Evolutionary conservation across 2,113 vertebrate species (phyloP).

Genomic region (Toxostoma redivivum): DNA sequence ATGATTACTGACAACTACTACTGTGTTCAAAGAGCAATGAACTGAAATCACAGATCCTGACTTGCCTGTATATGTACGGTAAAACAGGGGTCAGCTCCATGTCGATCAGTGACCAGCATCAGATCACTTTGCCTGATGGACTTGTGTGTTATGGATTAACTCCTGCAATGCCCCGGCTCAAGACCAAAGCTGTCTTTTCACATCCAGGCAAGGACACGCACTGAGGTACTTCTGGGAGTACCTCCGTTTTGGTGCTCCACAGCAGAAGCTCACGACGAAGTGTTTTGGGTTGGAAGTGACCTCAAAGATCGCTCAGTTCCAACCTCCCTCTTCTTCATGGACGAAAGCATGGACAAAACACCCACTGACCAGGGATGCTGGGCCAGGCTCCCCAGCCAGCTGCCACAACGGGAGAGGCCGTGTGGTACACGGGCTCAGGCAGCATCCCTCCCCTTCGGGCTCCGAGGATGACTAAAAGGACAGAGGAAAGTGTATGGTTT

Average conservation of each 20-base stretch:
- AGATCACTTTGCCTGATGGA: rapidly evolving
- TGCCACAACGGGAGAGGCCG: background rate
- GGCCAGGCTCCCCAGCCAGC: background rate
- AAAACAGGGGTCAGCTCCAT: rapidly evolving
- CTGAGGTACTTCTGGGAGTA: background rate
- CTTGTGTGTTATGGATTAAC: rapidly evolving
- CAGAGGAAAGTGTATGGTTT: too few species aligned
- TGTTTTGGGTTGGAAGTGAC: background rate
- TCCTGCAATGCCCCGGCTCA: background rate
- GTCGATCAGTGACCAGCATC: too few species aligned
- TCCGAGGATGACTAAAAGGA: too few species aligned
- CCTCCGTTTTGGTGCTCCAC: background rate
- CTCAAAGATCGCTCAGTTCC: background rate
- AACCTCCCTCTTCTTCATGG: background rate
- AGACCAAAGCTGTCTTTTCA: background rate
- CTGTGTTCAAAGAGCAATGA: background rate
- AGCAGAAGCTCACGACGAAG: background rate
- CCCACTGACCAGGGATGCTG: too few species aligned
- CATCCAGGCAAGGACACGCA: background rate
- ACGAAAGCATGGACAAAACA: background rate
- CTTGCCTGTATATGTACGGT: rapidly evolving
- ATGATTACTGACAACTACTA: background rate
- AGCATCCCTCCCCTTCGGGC: background rate
- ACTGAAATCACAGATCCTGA: rapidly evolving
- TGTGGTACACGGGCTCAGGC: too few species aligned